A percentile compares a stretch with the other conserved stretches of the same genome.
Conservation (phyloP, 2,888 invertebrate species). For the Sipunculus nudus region DNA sequence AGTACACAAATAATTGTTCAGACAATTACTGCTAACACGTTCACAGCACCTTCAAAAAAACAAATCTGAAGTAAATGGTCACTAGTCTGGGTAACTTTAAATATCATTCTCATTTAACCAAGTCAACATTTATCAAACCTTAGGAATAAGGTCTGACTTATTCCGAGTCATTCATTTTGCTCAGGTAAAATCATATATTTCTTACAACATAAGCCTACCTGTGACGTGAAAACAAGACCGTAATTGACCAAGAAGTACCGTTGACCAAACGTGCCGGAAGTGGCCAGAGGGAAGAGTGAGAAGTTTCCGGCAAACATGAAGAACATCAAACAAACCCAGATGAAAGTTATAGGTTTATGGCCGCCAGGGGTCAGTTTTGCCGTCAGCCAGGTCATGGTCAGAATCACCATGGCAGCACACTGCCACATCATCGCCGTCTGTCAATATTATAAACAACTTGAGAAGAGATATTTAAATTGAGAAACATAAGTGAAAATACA, state of each 20-base stretch:
- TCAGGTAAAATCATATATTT: too few relatives aligned
- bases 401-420: slow-evolving; percentile 39
- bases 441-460: slow-evolving; percentile 7
- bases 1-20: too few relatives aligned
- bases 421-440: slow-evolving; percentile 41
- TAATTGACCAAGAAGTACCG: slow-evolving; percentile 58
- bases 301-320: slow-evolving; percentile 61
- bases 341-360: slow-evolving; percentile 51
- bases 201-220: slow-evolving; percentile 43
- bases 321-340: slow-evolving; percentile 62
- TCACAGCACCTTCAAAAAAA: too few relatives aligned
- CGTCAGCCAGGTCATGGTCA: slow-evolving; percentile 45
- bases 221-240: slow-evolving; percentile 58
- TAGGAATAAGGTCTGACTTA: too few relatives aligned
- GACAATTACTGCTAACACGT: too few relatives aligned
- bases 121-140: too few relatives aligned
- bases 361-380: slow-evolving; percentile 48
- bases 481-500: too few relatives aligned
- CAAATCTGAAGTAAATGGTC: too few relatives aligned
- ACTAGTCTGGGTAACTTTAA: too few relatives aligned
- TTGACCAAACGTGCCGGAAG: slow-evolving; percentile 62
- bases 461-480: too few relatives aligned
- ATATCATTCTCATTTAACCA: too few relatives aligned
- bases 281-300: slow-evolving; percentile 62
- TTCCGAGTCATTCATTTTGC: too few relatives aligned